These are phyloP conservation scores for Pandemis heparana DNA, from an alignment of 2,888 invertebrate species.

Conservation along the genomic window DNA sequence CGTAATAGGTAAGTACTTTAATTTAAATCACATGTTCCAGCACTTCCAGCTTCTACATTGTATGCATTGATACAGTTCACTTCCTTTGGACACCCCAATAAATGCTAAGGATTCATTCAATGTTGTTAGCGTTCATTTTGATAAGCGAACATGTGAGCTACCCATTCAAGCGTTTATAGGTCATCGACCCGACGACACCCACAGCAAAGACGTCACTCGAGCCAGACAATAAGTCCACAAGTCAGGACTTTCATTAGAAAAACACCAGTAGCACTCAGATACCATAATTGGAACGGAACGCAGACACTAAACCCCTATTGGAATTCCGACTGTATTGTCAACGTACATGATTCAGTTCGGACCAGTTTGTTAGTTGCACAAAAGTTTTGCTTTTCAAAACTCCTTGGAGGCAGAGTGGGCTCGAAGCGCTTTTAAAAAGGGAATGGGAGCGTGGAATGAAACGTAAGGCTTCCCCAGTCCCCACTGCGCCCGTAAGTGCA, in stretches of 20 bases:
- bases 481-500: constrained; percentile 42
- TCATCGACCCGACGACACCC: constrained; percentile 51
- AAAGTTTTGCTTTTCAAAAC: constrained; percentile 70
- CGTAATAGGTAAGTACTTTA: too few relatives aligned
- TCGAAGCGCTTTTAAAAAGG: constrained; percentile 64
- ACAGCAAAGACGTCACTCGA: constrained; percentile 49
- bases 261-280: constrained; percentile 55
- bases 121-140: too few relatives aligned
- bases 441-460: constrained; percentile 66
- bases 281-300: constrained; percentile 60
- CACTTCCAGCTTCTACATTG: too few relatives aligned
- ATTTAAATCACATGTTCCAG: too few relatives aligned
- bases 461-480: constrained; percentile 49
- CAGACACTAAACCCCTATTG: constrained; percentile 43
- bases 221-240: constrained; percentile 51
- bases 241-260: constrained; percentile 62
- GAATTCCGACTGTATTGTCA: constrained; percentile 50
- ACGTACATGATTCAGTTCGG: constrained; percentile 49
- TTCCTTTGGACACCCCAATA: too few relatives aligned
- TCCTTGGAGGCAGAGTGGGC: constrained; percentile 58
- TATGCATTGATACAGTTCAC: too few relatives aligned
- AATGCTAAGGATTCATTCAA: too few relatives aligned
- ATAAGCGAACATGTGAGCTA: too few relatives aligned
- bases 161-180: constrained; percentile 47
- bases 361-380: constrained; percentile 44